phyloP scores from a whole-genome alignment of 2,113 vertebrate genomes.

The Seriola quinqueradiata region DNA sequence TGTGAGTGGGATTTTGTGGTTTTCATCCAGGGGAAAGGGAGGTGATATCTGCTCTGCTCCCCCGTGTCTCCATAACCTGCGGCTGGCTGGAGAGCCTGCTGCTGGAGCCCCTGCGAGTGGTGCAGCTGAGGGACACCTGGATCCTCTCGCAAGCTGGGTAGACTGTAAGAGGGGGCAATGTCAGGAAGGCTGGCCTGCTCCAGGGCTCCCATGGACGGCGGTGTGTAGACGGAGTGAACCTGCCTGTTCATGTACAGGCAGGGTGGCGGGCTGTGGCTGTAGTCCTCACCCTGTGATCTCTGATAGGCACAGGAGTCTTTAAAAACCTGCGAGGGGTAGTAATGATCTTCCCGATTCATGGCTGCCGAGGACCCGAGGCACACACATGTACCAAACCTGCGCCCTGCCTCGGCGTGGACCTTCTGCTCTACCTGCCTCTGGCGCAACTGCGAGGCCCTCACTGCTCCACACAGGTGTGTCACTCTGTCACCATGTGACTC shows the following conservation, averaged over 20 bases:
- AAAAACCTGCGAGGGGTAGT: slow-evolving; percentile 91
- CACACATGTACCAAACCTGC: slow-evolving; percentile 63
- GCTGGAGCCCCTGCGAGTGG: slow-evolving; percentile 84
- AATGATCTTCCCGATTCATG: slow-evolving; percentile 96
- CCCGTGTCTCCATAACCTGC: slow-evolving; percentile 86
- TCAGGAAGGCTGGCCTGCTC: slow-evolving; percentile 90
- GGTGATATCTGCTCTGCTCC: slow-evolving; percentile 86
- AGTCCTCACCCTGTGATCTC: slow-evolving; percentile 89
- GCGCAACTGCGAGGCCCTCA: slow-evolving; percentile 73
- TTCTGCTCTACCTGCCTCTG: slow-evolving; percentile 76
- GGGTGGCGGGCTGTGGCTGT: slow-evolving; percentile 92
- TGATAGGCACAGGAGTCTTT: slow-evolving; percentile 95
- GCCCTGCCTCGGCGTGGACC: slow-evolving; percentile 63
- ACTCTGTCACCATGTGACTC: slow-evolving; percentile 84
- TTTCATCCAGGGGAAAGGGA: slow-evolving; percentile 99
- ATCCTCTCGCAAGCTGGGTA: slow-evolving; percentile 89
- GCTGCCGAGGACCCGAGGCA: slow-evolving; percentile 73
- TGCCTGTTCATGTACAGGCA: slow-evolving; percentile 95
- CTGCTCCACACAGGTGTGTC: slow-evolving; percentile 84
- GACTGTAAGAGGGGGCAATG: slow-evolving; percentile 87
- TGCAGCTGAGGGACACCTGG: slow-evolving; percentile 86
- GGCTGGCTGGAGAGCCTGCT: slow-evolving; percentile 80
- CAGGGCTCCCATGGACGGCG: slow-evolving; percentile 85
- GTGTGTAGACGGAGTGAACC: slow-evolving; percentile 82
- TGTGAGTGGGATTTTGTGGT: slow-evolving; percentile 94